Conservation (phyloP, 2,113 vertebrate species). For the Megalops atlanticus region DNA sequence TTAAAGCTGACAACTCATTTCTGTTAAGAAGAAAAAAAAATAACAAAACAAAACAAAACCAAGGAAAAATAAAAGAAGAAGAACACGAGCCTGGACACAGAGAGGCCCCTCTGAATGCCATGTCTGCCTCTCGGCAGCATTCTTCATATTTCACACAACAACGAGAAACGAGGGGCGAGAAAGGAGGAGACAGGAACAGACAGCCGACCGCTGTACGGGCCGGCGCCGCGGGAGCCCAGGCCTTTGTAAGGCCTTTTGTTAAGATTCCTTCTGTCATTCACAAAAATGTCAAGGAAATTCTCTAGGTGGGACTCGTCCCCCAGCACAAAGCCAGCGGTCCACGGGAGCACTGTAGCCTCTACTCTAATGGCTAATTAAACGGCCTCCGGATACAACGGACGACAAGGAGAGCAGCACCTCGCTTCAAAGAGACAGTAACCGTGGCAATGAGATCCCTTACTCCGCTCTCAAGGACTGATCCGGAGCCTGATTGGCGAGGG, state of each 20-base stretch:
- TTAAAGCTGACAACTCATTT: not conserved
- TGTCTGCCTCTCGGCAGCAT: not conserved
- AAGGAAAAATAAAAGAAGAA: too few species aligned
- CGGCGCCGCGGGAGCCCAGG: not conserved
- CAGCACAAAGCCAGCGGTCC: not conserved
- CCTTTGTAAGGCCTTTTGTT: not conserved
- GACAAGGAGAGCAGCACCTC: not conserved
- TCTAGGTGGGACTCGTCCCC: not conserved
- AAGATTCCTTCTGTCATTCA: not conserved
- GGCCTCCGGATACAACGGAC: not conserved
- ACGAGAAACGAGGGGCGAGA: not conserved
- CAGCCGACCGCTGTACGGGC: not conserved
- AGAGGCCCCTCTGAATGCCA: not conserved
- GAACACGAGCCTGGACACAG: not conserved
- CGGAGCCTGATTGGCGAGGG: not conserved
- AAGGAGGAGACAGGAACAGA: not conserved
- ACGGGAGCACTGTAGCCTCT: not conserved
- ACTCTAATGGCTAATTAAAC: constrained; percentile 27
- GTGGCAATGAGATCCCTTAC: not conserved
- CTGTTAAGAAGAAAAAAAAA: not conserved
- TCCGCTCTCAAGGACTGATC: not conserved
- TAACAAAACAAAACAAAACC: too few species aligned
- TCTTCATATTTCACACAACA: not conserved
- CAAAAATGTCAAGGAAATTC: constrained; percentile 22
- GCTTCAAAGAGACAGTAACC: not conserved